These are phyloP conservation scores for Etheostoma cragini DNA, from an alignment of 2,113 vertebrate species.

Conservation along the genomic window DNA sequence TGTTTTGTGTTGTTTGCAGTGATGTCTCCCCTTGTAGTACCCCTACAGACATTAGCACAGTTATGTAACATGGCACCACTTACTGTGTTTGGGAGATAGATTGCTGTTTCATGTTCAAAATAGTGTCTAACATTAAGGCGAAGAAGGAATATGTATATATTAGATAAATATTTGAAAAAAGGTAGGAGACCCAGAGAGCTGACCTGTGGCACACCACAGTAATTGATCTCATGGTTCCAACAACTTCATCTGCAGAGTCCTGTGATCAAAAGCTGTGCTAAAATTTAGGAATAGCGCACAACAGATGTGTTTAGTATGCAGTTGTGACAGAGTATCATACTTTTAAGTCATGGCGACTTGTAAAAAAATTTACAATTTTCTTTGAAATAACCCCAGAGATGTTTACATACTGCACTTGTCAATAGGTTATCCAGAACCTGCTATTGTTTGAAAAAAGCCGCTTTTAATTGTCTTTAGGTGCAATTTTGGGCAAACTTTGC, in stretches of 20 bases:
- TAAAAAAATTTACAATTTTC: not conserved
- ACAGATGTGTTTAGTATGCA: not conserved
- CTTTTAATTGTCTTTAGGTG: not conserved
- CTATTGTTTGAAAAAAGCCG: constrained; percentile 8
- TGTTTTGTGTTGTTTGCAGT: not conserved
- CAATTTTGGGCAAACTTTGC: not conserved
- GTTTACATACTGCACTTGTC: not conserved
- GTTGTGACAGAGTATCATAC: not conserved
- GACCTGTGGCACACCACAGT: constrained; percentile 1
- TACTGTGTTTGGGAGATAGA: not conserved
- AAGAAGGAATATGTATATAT: not conserved
- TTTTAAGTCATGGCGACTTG: not conserved
- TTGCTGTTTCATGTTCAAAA: not conserved
- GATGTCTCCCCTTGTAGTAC: not conserved
- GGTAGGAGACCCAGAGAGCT: not conserved
- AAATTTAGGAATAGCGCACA: not conserved
- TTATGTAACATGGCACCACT: not conserved
- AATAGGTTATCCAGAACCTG: not conserved
- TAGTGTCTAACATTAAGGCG: not conserved
- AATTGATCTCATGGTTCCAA: not conserved
- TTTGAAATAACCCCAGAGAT: not conserved
- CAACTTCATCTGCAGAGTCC: not conserved
- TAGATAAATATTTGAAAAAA: not conserved
- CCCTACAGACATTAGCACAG: not conserved
- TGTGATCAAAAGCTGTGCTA: not conserved